A percentile compares a stretch with the other conserved stretches of the same genome.
These are phyloP conservation scores for Campylomormyrus numenius DNA, from an alignment of 2,113 vertebrate genomes.

Conservation along the genomic window DNA sequence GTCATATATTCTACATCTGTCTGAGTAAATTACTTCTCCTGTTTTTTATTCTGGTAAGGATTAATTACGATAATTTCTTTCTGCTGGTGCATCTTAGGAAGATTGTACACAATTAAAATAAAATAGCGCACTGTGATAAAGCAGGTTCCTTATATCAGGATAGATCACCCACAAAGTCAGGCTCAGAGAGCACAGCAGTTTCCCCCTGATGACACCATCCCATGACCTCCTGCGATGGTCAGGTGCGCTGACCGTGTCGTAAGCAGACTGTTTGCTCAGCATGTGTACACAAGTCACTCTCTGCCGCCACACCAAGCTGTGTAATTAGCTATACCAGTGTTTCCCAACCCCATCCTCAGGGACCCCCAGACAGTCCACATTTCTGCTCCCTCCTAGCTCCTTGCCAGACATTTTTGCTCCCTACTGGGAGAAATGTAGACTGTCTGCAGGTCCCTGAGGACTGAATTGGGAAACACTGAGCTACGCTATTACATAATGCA, in stretches of 20 bases:
- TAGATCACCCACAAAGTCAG: background rate
- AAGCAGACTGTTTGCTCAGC: background rate
- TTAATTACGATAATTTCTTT: background rate
- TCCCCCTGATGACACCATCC: background rate
- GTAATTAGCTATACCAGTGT: background rate
- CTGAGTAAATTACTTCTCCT: background rate
- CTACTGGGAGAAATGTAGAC: background rate
- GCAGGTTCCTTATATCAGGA: background rate
- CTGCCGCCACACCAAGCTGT: background rate
- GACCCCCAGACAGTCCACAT: background rate
- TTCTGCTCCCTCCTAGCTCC: background rate
- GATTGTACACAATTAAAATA: background rate
- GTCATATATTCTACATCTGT: background rate
- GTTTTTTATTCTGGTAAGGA: background rate
- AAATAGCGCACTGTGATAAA: background rate
- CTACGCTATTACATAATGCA: background rate
- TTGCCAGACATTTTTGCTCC: background rate
- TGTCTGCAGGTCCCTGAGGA: background rate
- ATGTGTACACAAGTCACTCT: background rate
- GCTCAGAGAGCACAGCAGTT: background rate
- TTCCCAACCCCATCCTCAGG: background rate
- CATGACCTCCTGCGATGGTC: background rate
- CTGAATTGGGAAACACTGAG: background rate
- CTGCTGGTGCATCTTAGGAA: background rate
- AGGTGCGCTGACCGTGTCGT: background rate